Evolutionary conservation across 1,140 invertebrate genomes (phyloP), one percentile per base, ranked within the genome.

Genomic region (Ostrea edulis): DNA sequence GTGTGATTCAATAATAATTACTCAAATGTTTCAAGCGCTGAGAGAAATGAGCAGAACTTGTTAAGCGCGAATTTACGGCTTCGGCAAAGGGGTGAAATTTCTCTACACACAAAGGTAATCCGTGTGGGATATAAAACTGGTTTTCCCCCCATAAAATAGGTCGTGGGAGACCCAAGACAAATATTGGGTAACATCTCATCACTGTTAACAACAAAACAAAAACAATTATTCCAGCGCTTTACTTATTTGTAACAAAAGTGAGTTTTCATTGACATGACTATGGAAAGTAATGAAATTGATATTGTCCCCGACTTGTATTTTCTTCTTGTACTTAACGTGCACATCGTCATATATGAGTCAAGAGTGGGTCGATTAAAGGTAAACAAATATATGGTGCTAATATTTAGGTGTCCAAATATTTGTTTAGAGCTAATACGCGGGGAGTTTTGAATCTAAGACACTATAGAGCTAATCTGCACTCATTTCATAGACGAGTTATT

Each of bases 1-100:
- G 25, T 77, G 68, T 77, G 68, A 77, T 77, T 77, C 68, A 77
- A 77, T 77, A 77, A 77, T 77, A 77, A 77, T 77, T 77, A 77
- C 68, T 25, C 68, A 77, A 77, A 77, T 77, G 68, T 77, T 77
- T 77, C 68, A 25, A 77, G 68, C 68, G 68, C 68, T 77, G 68
- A 25, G 25, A 77, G 25, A 77, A 77, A 77, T 77, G 25, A 77
- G 22, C 22, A 25, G 68, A 77, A 77, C 68, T 77, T 77, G 68
- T 25, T 77, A 77, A 25, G 68, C 68, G 68, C 25, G 68, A 77
- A 77, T 77, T 77, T 77, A 77, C 68, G 29, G 68, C 68, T 14
- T 35, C 29, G 25, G 29, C 3, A 35, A 14, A 29, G 68, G 68
- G 68, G 29, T 35, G 29, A 77, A 9, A 35, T 44, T 12, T 77